Evolutionary conservation across 2,113 vertebrate genomes (phyloP), one percentile per base, ranked within the genome.

Genomic region (Paracanthobrama guichenoti): DNA sequence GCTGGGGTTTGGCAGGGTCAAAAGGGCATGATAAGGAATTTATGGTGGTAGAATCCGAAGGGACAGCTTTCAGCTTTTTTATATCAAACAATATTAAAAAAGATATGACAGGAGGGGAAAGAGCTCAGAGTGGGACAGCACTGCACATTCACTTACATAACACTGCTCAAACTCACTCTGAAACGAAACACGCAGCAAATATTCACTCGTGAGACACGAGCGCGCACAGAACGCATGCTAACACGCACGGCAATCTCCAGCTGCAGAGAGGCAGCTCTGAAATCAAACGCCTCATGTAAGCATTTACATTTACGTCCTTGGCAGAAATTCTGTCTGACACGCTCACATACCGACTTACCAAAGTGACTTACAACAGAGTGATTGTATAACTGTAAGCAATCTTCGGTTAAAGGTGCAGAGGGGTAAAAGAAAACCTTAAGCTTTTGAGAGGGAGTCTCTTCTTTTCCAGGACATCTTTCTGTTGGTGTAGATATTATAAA

Each of bases 11-110:
- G 50, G 55, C 50, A 78, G 78, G 72, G 64, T 78, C 31, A 77
- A 44, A 74, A 44, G 55, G n/a, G 76, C 79, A 78, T 74, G 16
- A 59, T 28, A 22, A 31, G 57, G 44, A 82, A 86, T 79, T 81
- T 81, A 84, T 59, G 26, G 46, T 75, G 16, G 26, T 75, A 31
- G 16, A 78, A 73, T 74, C 39, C 26, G 28, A 79, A 22, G 87
- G 55, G 81, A 86, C 72, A 57, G 62, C 48, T 62, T 76, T 79
- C 50, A 69, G 48, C 48, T 72, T 81, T 79, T 74, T 59, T n/a
- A 83, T 66, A 79, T 75, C 57, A 79, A 86, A 86, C 31, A 67
- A 83, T 71, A 80, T 80, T 79, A 53, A 76, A 77, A 26, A 46
- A 53, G 67, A 84, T 53, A 62, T 81, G 77, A 44, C 76, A 72